phyloP scores from a whole-genome alignment of 1,140 invertebrate genomes.

The Danaus plexippus region DNA sequence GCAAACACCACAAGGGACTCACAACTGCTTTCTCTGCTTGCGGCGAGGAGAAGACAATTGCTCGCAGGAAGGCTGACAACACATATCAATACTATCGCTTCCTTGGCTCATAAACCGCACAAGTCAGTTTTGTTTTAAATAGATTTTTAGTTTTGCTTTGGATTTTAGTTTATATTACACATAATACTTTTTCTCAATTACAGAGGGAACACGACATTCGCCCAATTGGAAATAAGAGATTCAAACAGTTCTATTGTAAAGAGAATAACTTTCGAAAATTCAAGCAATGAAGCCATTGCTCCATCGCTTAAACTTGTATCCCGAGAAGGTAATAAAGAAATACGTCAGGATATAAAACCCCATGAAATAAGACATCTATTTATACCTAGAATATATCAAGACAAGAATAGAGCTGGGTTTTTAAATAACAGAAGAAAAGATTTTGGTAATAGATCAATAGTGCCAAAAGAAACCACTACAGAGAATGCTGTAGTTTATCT shows the following conservation, averaged over 20 bases:
- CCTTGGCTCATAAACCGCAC: conserved; percentile 52
- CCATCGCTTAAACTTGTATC: conserved; percentile 48
- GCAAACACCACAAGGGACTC: conserved; percentile 62
- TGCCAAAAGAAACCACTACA: conserved; percentile 36
- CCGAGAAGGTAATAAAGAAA: conserved; percentile 52
- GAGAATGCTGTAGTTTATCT: conserved; percentile 51
- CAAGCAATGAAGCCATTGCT: conserved; percentile 44
- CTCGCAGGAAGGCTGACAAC: conserved; percentile 54
- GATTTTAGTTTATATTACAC: background rate
- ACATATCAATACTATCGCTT: conserved; percentile 58
- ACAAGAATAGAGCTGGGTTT: conserved; percentile 56
- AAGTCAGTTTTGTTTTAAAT: conserved; percentile 41
- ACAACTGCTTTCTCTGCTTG: conserved; percentile 70
- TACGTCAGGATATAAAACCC: conserved; percentile 54
- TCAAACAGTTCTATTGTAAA: conserved; percentile 57
- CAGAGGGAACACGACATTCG: conserved; percentile 63
- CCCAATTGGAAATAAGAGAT: conserved; percentile 62
- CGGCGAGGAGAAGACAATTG: conserved; percentile 64
- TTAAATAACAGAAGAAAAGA: conserved; percentile 61
- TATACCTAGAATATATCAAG: conserved; percentile 55
- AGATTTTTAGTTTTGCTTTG: too few relatives aligned
- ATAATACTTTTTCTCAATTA: conserved; percentile 26
- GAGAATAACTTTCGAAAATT: conserved; percentile 57
- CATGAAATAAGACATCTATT: conserved; percentile 61
- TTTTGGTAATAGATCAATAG: conserved; percentile 34